Conservation (phyloP, 1,140 invertebrate genomes). For the Platorchestia sp. region DNA sequence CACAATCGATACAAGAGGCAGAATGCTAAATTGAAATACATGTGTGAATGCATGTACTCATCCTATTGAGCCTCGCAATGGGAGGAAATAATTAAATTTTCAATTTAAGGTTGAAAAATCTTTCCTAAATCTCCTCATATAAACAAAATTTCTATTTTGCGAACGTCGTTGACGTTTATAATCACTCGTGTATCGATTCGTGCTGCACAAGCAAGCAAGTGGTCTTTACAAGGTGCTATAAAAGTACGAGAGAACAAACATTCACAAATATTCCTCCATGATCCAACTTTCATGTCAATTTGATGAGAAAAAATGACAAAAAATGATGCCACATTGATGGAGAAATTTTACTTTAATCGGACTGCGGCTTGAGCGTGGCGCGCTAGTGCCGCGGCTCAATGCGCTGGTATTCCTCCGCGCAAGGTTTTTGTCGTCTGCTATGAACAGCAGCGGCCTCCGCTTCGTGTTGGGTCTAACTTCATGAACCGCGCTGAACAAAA, state of each 20-base stretch:
- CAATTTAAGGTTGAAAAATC: too few species aligned
- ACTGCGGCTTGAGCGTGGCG: neutral
- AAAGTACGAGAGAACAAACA: neutral
- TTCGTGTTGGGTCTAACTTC: constrained; percentile 44
- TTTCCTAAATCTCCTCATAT: too few species aligned
- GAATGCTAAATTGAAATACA: too few species aligned
- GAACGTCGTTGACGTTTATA: too few species aligned
- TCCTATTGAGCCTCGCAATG: too few species aligned
- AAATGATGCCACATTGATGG: neutral
- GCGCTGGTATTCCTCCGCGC: constrained; percentile 41
- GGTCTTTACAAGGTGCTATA: neutral
- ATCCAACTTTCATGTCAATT: neutral
- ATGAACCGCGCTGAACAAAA: constrained; percentile 33
- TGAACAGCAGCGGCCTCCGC: constrained; percentile 39
- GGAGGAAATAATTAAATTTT: too few species aligned
- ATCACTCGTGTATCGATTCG: neutral
- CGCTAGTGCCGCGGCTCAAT: neutral
- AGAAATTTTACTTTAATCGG: neutral
- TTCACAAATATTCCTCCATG: neutral
- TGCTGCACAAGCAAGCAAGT: neutral
- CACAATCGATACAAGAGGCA: too few species aligned
- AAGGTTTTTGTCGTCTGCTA: constrained; percentile 52
- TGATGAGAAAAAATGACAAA: neutral
- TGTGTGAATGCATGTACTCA: too few species aligned
- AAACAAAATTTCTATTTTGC: too few species aligned